phyloP scores from a whole-genome alignment of 1,140 invertebrate species.

The Anagrus nilaparvatae region DNA sequence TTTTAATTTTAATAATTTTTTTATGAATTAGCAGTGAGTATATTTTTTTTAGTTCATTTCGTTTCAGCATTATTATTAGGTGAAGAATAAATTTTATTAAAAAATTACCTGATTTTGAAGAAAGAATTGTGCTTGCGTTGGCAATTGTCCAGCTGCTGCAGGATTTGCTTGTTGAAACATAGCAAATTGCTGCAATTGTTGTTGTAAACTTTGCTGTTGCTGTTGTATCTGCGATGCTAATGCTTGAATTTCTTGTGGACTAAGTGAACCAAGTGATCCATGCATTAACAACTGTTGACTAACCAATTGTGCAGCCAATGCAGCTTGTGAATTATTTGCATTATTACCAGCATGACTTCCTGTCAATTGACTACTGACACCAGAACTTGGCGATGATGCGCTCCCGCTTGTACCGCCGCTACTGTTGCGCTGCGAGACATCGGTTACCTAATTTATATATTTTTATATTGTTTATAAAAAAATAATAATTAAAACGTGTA shows the following conservation, averaged over 20 bases:
- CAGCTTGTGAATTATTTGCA: constrained; percentile 45
- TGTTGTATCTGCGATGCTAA: constrained; percentile 56
- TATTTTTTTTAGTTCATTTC: too few relatives aligned
- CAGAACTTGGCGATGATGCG: constrained; percentile 46
- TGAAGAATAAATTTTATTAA: too few relatives aligned
- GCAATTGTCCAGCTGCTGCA: constrained; percentile 43
- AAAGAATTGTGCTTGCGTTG: constrained; percentile 61
- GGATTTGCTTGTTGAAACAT: constrained; percentile 52
- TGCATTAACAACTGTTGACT: constrained; percentile 50
- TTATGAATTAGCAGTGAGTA: too few relatives aligned
- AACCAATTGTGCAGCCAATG: constrained; percentile 57
- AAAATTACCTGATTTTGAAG: constrained; percentile 65
- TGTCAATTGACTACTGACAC: constrained; percentile 44
- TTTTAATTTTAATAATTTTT: too few relatives aligned
- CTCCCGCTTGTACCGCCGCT: constrained; percentile 40
- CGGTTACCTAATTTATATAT: too few relatives aligned
- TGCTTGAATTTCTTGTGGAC: constrained; percentile 51
- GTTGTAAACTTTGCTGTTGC: constrained; percentile 51
- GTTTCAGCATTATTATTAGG: too few relatives aligned
- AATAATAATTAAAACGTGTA: too few relatives aligned
- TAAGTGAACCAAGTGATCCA: constrained; percentile 39
- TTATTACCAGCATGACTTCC: constrained; percentile 36
- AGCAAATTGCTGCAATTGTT: constrained; percentile 61
- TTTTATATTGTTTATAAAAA: too few relatives aligned
- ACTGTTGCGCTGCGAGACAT: constrained; percentile 44